These are phyloP conservation scores for Drosophila equinoxialis DNA, from an alignment of 1,140 invertebrate genomes.

Conservation along the genomic window DNA sequence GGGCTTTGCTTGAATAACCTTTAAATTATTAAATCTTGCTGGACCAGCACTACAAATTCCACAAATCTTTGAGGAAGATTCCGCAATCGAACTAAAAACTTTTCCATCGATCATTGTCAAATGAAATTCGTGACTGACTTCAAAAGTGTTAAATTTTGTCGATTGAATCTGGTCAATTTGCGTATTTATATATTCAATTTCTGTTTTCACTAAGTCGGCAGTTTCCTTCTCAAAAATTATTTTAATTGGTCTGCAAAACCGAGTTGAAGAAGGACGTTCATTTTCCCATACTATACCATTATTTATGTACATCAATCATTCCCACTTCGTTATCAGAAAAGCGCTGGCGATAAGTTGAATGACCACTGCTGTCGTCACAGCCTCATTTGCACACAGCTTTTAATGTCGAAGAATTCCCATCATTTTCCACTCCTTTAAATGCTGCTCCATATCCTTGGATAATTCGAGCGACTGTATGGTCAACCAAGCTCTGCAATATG, in stretches of 20 bases:
- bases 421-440: background rate
- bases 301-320: too few relatives aligned
- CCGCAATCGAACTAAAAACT: conserved; percentile 8
- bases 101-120: conserved; percentile 13
- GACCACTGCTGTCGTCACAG: too few relatives aligned
- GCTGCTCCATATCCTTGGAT: conserved; percentile 3
- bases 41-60: conserved; percentile 6
- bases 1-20: background rate
- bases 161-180: conserved; percentile 6
- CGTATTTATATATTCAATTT: conserved; percentile 10
- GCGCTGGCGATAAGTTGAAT: too few relatives aligned
- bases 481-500: background rate
- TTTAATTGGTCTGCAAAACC: too few relatives aligned
- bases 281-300: too few relatives aligned
- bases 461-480: conserved; percentile 4
- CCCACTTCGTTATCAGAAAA: too few relatives aligned
- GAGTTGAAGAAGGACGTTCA: too few relatives aligned
- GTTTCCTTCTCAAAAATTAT: too few relatives aligned
- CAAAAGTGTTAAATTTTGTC: conserved; percentile 6
- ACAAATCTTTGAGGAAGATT: background rate
- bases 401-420: conserved; percentile 10
- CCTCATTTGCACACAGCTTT: conserved; percentile 28
- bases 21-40: conserved; percentile 6
- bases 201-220: conserved; percentile 1
- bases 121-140: conserved; percentile 8